phyloP scores from a whole-genome alignment of 2,113 vertebrate genomes.

The Cinclus cinclus region DNA sequence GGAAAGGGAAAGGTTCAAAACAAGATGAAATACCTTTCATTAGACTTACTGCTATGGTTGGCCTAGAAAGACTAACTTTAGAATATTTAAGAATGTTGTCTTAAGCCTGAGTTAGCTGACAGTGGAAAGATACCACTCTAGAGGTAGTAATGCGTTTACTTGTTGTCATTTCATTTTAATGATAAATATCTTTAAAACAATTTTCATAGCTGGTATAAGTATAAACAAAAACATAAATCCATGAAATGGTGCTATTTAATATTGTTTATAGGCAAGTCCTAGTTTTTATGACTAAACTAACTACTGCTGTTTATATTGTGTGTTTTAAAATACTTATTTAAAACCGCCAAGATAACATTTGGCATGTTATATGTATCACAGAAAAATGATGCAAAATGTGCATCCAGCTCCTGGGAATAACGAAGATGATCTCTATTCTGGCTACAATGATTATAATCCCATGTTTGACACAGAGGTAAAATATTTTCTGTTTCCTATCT shows the following conservation, averaged over 20 bases:
- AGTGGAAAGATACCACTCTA: not conserved
- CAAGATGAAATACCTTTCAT: not conserved
- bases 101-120: not conserved
- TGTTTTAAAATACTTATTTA: not conserved
- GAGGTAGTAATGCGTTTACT: not conserved
- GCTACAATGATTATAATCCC: conserved; percentile 96
- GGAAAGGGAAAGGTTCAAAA: not conserved
- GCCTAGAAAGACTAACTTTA: not conserved
- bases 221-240: not conserved
- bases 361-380: conserved; percentile 30
- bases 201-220: not conserved
- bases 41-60: not conserved
- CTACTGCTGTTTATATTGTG: not conserved
- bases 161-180: not conserved
- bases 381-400: conserved; percentile 87
- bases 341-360: not conserved
- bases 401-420: conserved; percentile 82
- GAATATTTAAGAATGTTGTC: not conserved
- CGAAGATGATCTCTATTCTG: conserved; percentile 95
- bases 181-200: not conserved
- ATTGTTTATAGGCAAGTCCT: not conserved
- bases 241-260: not conserved
- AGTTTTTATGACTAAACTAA: not conserved
- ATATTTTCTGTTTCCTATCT: not conserved
- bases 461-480: conserved; percentile 91